phyloP scores from a whole-genome alignment of 2,888 invertebrate species.

The Volucella bombylans region DNA sequence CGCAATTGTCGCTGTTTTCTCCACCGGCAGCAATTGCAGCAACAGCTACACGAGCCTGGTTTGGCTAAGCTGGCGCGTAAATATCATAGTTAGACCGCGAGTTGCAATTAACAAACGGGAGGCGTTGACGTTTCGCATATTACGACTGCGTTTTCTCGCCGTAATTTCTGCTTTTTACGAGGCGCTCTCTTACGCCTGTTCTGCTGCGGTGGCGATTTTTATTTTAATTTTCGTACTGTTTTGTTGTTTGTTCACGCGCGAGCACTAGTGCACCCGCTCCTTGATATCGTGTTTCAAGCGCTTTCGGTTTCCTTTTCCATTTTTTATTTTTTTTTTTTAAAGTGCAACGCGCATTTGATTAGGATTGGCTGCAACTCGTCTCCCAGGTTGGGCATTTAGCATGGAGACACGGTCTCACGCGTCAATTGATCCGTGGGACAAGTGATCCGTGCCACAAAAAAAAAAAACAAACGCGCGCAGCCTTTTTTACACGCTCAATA shows the following conservation, averaged over 20 bases:
- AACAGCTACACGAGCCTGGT: background rate
- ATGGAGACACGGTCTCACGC: conserved; percentile 65
- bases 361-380: conserved; percentile 68
- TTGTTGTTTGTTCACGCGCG: conserved; percentile 42
- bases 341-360: conserved; percentile 52
- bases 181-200: background rate
- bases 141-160: conserved; percentile 70
- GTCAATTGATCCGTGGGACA: conserved; percentile 60
- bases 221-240: conserved; percentile 66
- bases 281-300: conserved; percentile 16
- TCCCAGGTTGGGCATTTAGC: conserved; percentile 54
- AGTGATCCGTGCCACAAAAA: conserved; percentile 16
- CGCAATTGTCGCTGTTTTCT: background rate
- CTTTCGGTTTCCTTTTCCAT: conserved; percentile 25
- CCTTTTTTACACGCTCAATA: conserved; percentile 69
- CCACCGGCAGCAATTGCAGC: background rate
- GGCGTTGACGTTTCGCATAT: conserved; percentile 74
- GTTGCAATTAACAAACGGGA: conserved; percentile 71
- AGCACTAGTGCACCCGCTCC: conserved; percentile 15
- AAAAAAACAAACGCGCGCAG: conserved; percentile 19
- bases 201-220: conserved; percentile 41
- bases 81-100: conserved; percentile 31
- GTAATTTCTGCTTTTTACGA: conserved; percentile 64
- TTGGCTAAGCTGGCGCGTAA: background rate
- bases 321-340: conserved; percentile 1